A percentile compares a stretch with the other conserved stretches of the same genome.
phyloP scores from a whole-genome alignment of 2,888 invertebrate genomes.

The Oconnorella tubifera region DNA sequence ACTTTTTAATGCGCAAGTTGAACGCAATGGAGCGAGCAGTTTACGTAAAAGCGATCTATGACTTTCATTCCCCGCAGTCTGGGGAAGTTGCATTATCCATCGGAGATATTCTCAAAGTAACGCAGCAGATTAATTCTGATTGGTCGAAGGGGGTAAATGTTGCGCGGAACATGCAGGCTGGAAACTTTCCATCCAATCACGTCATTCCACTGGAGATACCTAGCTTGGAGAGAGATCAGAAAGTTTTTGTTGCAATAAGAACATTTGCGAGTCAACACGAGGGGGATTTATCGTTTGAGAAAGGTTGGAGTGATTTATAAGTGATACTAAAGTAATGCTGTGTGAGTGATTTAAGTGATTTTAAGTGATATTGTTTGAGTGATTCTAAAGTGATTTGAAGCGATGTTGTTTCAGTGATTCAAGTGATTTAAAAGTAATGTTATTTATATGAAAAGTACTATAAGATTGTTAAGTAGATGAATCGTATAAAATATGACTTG shows the following conservation, averaged over 20 bases:
- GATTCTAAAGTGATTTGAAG: too few relatives aligned
- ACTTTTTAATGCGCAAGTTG: too few relatives aligned
- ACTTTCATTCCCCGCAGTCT: conserved; percentile 43
- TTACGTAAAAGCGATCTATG: conserved; percentile 43
- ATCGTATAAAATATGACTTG: too few relatives aligned
- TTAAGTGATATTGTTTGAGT: not conserved
- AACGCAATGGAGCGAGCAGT: too few relatives aligned
- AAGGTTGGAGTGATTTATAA: too few relatives aligned
- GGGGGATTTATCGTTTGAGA: conserved; percentile 48
- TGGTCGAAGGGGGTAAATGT: conserved; percentile 46
- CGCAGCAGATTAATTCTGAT: conserved; percentile 43
- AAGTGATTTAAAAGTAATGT: too few relatives aligned
- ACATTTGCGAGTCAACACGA: conserved; percentile 44
- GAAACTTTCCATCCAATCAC: conserved; percentile 49
- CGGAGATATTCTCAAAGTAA: conserved; percentile 47
- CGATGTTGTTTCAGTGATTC: not conserved
- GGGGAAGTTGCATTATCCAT: conserved; percentile 44
- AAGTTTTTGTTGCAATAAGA: conserved; percentile 44
- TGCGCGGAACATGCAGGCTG: conserved; percentile 28
- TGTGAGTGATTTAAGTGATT: not conserved
- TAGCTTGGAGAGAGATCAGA: conserved; percentile 39
- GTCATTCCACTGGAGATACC: conserved; percentile 45
- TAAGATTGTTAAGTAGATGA: too few relatives aligned
- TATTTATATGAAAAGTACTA: too few relatives aligned
- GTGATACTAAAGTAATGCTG: not conserved